Base-by-base conservation (phyloP, 2,888 invertebrate genomes). In the Amiota mariae region DNA sequence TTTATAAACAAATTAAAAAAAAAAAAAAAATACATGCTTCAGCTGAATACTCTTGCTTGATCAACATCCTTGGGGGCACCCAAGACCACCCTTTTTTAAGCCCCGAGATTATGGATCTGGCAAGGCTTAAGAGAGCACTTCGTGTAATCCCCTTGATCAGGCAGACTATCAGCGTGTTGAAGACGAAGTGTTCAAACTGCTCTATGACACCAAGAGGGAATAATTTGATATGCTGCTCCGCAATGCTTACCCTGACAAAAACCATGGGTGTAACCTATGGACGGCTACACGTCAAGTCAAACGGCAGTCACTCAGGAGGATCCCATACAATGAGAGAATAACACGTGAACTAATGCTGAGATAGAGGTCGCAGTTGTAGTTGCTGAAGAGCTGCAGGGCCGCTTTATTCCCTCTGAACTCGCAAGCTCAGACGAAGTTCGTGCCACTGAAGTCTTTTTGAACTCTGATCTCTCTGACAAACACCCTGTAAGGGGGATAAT, bases 61-160 rank as follows among this genome's bases (percentile, higher is more conserved):
- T 64, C 66, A 15, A 64, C 70, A 11, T 66, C 74, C 11, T 76
- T 79, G 9, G 15, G 73, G 24, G 61, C 54, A 13, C 47, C 66
- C 1, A 74, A 71, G 15, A 8, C 64, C 56, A 10, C 61, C 59
- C 2, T 24, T 68, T 15, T 75, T 78, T 49, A 57, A n/a, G n/a
- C n/a, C n/a, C n/a, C n/a, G n/a, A n/a, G n/a, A n/a, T n/a, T n/a
- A n/a, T n/a, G n/a, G n/a, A n/a, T n/a, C n/a, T n/a, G n/a, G n/a
- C n/a, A n/a, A n/a, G n/a, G n/a, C n/a, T n/a, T n/a, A n/a, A n/a
- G 48, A 10, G 63, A 67, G n/a, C n/a, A n/a, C n/a, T n/a, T n/a
- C n/a, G n/a, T n/a, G n/a, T n/a, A n/a, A n/a, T n/a, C n/a, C n/a
- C n/a, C n/a, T n/a, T n/a, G n/a, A 1, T 75, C n/a, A n/a, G n/a